These are phyloP conservation scores for Luperina testacea DNA, from an alignment of 2,888 invertebrate species.

Conservation along the genomic window DNA sequence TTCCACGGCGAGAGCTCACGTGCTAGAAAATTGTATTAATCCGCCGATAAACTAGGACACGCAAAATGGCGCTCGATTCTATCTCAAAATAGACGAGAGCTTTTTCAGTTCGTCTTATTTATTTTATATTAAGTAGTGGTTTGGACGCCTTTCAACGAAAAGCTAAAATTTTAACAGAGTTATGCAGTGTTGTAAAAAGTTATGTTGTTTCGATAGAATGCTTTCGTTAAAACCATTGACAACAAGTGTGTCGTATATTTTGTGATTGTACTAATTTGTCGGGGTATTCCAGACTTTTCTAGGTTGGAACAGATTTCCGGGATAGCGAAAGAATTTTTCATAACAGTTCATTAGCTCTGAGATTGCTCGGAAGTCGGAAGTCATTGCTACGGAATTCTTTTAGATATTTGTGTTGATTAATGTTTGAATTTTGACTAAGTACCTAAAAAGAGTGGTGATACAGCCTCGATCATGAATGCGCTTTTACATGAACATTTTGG, in stretches of 20 bases:
- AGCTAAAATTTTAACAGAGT: slow-evolving; percentile 51
- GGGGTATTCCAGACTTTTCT: slow-evolving; percentile 30
- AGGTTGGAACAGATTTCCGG: slow-evolving; percentile 32
- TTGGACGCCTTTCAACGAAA: slow-evolving; percentile 54
- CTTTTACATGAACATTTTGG: slow-evolving; percentile 21
- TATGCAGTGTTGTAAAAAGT: slow-evolving; percentile 59
- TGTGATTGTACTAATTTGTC: slow-evolving; percentile 40
- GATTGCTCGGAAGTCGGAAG: slow-evolving; percentile 21
- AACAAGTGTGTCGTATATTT: slow-evolving; percentile 31
- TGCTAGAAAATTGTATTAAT: slow-evolving; percentile 72
- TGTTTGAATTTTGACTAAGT: not conserved
- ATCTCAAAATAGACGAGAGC: slow-evolving; percentile 73
- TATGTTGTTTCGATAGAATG: slow-evolving; percentile 48
- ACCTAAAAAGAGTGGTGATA: not conserved
- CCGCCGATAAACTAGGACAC: slow-evolving; percentile 71
- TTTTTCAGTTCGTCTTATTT: slow-evolving; percentile 71
- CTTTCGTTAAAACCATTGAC: slow-evolving; percentile 40
- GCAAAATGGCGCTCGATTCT: slow-evolving; percentile 70
- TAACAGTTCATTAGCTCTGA: slow-evolving; percentile 53
- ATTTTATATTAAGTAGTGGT: slow-evolving; percentile 70
- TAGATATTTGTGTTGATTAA: slow-evolving; percentile 15
- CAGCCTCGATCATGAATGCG: not conserved
- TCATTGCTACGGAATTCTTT: slow-evolving; percentile 40
- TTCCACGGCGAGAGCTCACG: slow-evolving; percentile 64
- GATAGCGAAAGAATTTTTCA: slow-evolving; percentile 49